A percentile compares a stretch with the other conserved stretches of the same genome.
Conservation (phyloP, 2,888 invertebrate species). For the Nephrotoma appendiculata region DNA sequence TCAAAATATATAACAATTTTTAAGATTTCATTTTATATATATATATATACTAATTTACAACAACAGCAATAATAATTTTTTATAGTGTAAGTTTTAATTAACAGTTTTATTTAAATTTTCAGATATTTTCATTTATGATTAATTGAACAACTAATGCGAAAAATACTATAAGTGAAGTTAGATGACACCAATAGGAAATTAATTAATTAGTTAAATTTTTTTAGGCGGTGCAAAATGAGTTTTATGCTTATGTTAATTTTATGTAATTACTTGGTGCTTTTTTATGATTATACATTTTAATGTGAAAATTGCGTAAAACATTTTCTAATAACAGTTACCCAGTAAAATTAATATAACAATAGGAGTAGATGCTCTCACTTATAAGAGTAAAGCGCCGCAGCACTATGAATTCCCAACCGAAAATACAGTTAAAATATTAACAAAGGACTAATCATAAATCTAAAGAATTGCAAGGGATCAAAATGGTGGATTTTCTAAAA, state of each 20-base stretch:
- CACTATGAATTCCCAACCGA: not conserved
- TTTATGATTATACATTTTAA: not conserved
- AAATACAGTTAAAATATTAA: not conserved
- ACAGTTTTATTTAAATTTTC: not conserved
- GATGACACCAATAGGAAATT: not conserved
- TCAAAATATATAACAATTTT: slow-evolving; percentile 3
- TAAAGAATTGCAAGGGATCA: too few species aligned
- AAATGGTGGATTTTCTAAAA: too few species aligned
- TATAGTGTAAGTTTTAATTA: not conserved
- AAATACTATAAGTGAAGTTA: not conserved
- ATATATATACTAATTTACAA: slow-evolving; percentile 1
- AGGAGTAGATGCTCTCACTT: too few species aligned
- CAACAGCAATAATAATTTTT: slow-evolving; percentile 1
- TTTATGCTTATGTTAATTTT: not conserved
- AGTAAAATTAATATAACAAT: not conserved
- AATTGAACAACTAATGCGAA: not conserved
- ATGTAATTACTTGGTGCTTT: not conserved
- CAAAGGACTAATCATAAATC: not conserved
- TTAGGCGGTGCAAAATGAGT: not conserved
- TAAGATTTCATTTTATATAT: not conserved
- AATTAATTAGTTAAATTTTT: not conserved
- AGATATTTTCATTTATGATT: not conserved
- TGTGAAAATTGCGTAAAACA: not conserved
- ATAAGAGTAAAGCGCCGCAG: not conserved
- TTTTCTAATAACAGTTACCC: not conserved